Evolutionary conservation across 2,797 vertebrate genomes (phyloP).

Genomic region (Cyclopterus lumpus): DNA sequence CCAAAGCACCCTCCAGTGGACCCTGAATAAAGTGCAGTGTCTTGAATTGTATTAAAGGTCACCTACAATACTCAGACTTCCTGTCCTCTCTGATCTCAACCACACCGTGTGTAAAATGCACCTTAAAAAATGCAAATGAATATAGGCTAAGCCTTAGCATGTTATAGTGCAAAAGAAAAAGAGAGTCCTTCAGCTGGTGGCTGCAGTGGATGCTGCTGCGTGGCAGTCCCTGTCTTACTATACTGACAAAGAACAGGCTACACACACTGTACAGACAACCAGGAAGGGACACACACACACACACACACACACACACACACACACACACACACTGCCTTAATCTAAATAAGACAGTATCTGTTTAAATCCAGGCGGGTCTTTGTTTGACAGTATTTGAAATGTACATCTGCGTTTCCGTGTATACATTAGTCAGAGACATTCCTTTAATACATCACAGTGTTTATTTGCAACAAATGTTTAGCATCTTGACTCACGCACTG

Average conservation of each 20-base stretch:
- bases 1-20: slow-evolving; percentile 33
- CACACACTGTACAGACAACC: background rate
- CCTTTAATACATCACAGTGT: slow-evolving; percentile 1
- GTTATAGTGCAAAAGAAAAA: background rate
- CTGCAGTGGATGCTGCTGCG: slow-evolving; percentile 8
- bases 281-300: too few species aligned
- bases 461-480: background rate
- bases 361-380: background rate
- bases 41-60: background rate
- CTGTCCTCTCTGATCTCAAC: background rate
- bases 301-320: too few species aligned
- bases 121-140: background rate
- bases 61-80: background rate
- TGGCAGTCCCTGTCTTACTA: background rate
- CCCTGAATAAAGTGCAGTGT: slow-evolving; percentile 14
- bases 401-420: background rate
- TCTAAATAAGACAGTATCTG: background rate
- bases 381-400: slow-evolving; percentile 15
- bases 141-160: background rate
- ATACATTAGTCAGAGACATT: background rate
- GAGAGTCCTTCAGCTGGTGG: background rate
- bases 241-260: background rate
- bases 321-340: background rate
- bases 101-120: background rate
- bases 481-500: background rate